Conservation (phyloP, 2,888 invertebrate genomes). For the Drosophila limbata region DNA sequence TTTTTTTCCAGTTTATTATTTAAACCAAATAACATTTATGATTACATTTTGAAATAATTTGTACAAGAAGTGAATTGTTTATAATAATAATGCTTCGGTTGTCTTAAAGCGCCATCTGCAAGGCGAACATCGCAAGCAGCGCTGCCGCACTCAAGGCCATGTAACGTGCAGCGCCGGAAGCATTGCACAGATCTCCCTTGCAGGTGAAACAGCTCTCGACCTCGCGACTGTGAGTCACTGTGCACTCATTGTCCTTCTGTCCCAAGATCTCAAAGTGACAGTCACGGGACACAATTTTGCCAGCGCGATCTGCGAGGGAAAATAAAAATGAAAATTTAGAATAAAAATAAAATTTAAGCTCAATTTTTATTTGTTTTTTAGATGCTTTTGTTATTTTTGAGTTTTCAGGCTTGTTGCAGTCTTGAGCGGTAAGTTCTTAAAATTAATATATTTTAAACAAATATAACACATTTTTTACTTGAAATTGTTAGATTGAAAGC, state of each 20-base stretch:
- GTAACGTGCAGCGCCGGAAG: conserved; percentile 77
- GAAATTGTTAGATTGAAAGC: not conserved
- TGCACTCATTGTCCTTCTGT: conserved; percentile 80
- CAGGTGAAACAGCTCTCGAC: conserved; percentile 88
- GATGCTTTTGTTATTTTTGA: not conserved
- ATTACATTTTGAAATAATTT: conserved; percentile 30
- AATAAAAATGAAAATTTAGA: not conserved
- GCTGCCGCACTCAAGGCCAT: conserved; percentile 70
- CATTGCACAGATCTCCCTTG: conserved; percentile 89
- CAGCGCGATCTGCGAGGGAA: conserved; percentile 75
- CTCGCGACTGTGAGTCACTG: conserved; percentile 79
- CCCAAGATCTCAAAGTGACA: conserved; percentile 83
- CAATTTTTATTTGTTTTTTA: not conserved
- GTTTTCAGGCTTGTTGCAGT: not conserved
- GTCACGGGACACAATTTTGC: conserved; percentile 82
- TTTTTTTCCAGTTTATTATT: conserved; percentile 5
- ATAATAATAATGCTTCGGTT: conserved; percentile 7
- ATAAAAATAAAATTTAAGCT: not conserved
- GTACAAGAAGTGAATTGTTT: conserved; percentile 27
- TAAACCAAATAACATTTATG: conserved; percentile 17
- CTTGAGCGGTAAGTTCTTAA: not conserved
- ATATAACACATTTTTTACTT: not conserved
- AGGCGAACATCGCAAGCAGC: conserved; percentile 70
- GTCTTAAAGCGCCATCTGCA: conserved; percentile 73
- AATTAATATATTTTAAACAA: not conserved